A percentile compares a stretch with the other conserved stretches of the same genome.
Conservation (phyloP, 2,797 vertebrate genomes). For the Otolemur crassicaudatus region DNA sequence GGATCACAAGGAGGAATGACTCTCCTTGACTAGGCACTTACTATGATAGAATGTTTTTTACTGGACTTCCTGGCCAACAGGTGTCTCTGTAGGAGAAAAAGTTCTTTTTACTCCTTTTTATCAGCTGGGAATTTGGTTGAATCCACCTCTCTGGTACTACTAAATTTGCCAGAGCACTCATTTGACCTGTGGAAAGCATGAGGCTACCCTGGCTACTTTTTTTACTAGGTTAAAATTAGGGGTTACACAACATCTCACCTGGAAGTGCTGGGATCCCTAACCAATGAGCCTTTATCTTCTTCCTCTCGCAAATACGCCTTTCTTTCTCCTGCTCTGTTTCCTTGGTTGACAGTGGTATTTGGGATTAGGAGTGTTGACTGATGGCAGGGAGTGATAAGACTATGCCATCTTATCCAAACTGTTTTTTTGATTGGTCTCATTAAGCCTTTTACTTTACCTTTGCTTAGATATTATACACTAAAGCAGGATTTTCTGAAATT, state of each 20-base stretch:
- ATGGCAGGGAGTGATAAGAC: not conserved
- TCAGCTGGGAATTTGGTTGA: not conserved
- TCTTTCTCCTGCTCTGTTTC: not conserved
- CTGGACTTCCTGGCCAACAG: not conserved
- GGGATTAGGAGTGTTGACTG: too few relatives aligned
- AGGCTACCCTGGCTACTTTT: not conserved
- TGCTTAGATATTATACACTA: not conserved
- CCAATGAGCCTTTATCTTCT: not conserved
- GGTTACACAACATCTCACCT: not conserved
- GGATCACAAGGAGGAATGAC: not conserved
- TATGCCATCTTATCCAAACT: not conserved
- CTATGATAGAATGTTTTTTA: not conserved
- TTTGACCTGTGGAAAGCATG: not conserved
- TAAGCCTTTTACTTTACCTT: not conserved
- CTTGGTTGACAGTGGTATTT: not conserved
- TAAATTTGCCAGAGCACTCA: not conserved
- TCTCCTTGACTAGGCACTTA: not conserved
- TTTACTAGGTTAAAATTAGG: not conserved
- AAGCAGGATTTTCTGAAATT: not conserved
- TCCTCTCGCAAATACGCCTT: not conserved
- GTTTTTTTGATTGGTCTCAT: not conserved
- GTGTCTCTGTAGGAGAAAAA: not conserved
- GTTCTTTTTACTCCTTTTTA: not conserved
- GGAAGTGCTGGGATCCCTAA: not conserved
- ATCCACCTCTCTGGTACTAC: not conserved